Evolutionary conservation across 2,113 vertebrate species (phyloP).

Genomic region (Python bivittatus): DNA sequence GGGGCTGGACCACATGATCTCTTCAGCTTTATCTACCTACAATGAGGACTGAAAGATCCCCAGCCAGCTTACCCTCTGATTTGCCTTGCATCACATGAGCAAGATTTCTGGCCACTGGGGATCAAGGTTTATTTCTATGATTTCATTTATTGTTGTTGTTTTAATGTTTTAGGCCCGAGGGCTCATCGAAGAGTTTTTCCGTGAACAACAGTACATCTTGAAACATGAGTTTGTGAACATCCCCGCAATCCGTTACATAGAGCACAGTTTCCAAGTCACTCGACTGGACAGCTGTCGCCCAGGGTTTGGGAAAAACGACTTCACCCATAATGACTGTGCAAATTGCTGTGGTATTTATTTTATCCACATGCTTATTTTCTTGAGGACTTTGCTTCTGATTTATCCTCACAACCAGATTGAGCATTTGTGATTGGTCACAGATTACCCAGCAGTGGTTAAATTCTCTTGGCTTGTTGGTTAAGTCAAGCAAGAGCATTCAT

Average conservation of each 20-base stretch:
- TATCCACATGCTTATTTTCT: not conserved
- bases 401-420: not conserved
- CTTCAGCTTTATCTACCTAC: not conserved
- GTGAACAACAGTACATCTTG: slow-evolving; percentile 36
- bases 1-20: not conserved
- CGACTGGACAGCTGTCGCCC: slow-evolving; percentile 71
- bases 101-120: not conserved
- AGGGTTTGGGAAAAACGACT: slow-evolving; percentile 75
- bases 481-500: not conserved
- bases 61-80: not conserved
- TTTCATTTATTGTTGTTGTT: not conserved
- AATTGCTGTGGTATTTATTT: slow-evolving; percentile 74
- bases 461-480: not conserved
- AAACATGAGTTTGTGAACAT: not conserved
- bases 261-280: slow-evolving; percentile 68
- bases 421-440: not conserved
- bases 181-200: slow-evolving; percentile 69
- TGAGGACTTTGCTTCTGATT: not conserved
- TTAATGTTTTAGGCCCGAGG: slow-evolving; percentile 67
- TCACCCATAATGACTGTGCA: slow-evolving; percentile 66
- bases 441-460: not conserved
- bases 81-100: not conserved
- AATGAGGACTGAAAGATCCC: not conserved
- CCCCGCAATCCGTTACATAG: slow-evolving; percentile 68
- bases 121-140: not conserved